Conservation (phyloP, 1,140 invertebrate species). For the Helicoverpa armigera region DNA sequence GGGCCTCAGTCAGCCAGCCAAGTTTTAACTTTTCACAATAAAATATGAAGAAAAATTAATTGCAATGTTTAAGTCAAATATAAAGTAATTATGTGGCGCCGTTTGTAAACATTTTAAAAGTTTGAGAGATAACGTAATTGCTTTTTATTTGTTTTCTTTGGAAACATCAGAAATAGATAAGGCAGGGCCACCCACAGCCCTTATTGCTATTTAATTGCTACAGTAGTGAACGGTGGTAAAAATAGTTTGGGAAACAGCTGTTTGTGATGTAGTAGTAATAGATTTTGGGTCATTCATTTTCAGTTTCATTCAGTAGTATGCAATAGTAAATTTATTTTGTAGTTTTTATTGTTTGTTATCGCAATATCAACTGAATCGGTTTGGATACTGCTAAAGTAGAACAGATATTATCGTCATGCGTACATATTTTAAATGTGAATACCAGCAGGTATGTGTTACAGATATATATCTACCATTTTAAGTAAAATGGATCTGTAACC, state of each 20-base stretch:
- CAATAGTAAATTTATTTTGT: background rate
- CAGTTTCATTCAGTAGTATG: background rate
- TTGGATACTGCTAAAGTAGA: no score
- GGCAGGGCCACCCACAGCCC: background rate
- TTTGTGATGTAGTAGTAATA: background rate
- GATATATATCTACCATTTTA: no score
- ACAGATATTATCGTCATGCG: no score
- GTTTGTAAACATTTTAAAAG: background rate
- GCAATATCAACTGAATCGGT: no score
- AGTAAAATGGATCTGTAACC: no score
- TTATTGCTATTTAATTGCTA: conserved; percentile 31
- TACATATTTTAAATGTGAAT: no score
- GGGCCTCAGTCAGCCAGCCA: no score
- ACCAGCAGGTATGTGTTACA: no score
- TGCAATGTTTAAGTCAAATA: background rate
- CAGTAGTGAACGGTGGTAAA: background rate
- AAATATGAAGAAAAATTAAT: no score
- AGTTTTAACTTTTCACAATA: no score
- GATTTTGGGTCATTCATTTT: background rate
- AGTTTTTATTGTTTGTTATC: no score
- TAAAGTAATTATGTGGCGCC: background rate
- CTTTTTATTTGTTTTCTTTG: conserved; percentile 7
- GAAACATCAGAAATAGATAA: background rate
- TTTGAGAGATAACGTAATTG: conserved; percentile 1
- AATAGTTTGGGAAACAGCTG: background rate